Conservation (phyloP, 2,113 vertebrate genomes). For the Laterallus jamaicensis region DNA sequence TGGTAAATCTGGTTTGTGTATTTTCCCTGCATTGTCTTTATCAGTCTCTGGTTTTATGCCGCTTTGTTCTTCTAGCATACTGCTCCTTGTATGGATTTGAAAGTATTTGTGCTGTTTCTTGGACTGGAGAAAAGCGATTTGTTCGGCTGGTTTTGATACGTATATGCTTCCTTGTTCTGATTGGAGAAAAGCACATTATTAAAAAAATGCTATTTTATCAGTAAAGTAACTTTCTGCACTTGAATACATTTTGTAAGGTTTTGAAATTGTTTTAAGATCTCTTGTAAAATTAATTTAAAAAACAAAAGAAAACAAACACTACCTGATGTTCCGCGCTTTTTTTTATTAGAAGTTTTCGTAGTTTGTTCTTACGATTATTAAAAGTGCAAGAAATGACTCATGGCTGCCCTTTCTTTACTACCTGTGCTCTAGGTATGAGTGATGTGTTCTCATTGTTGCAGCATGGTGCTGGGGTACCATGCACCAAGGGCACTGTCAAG, state of each 20-base stretch:
- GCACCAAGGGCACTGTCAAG: not conserved
- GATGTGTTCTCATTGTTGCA: not conserved
- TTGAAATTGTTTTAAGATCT: slow-evolving; percentile 35
- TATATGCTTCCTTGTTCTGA: not conserved
- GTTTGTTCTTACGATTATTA: slow-evolving; percentile 21
- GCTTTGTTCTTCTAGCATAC: not conserved
- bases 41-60: not conserved
- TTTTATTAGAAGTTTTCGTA: not conserved
- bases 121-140: not conserved
- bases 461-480: not conserved
- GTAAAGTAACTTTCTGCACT: slow-evolving; percentile 27
- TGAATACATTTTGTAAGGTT: slow-evolving; percentile 58
- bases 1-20: not conserved
- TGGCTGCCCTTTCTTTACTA: not conserved
- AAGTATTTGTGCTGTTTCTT: not conserved
- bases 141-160: not conserved
- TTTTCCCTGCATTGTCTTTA: not conserved
- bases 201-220: slow-evolving; percentile 34
- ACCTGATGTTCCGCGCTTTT: not conserved
- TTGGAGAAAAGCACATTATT: not conserved
- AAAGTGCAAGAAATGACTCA: slow-evolving; percentile 10
- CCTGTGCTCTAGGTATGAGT: not conserved
- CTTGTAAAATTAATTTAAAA: slow-evolving; percentile 28
- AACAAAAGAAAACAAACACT: not conserved
- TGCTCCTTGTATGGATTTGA: not conserved